A percentile compares a stretch with the other conserved stretches of the same genome.
Conservation (phyloP, 2,888 invertebrate genomes). For the Panzeria rudis region DNA sequence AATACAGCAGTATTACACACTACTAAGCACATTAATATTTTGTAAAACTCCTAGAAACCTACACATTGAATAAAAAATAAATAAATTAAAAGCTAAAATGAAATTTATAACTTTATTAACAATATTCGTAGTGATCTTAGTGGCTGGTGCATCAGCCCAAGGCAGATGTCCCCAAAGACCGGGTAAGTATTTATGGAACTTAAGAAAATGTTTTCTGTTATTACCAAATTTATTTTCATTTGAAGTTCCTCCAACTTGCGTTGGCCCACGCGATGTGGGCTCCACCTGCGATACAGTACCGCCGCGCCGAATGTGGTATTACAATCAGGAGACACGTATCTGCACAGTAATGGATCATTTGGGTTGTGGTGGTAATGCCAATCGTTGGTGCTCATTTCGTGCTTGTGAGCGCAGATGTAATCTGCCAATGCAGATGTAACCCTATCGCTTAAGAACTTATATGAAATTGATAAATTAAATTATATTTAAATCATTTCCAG, state of each 20-base stretch:
- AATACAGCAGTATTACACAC: background rate
- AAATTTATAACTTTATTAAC: conserved; percentile 31
- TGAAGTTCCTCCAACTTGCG: conserved; percentile 9
- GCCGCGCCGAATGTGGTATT: conserved; percentile 43
- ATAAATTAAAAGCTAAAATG: background rate
- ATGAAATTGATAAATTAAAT: background rate
- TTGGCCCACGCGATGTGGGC: conserved; percentile 17
- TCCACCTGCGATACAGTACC: background rate
- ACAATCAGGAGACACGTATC: conserved; percentile 1
- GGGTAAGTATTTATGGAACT: background rate
- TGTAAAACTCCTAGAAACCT: background rate
- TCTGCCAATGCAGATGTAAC: background rate
- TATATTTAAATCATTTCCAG: too few relatives aligned
- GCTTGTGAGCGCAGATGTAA: conserved; percentile 27
- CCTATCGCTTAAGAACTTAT: background rate
- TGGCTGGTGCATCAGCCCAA: conserved; percentile 23
- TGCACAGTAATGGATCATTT: conserved; percentile 26
- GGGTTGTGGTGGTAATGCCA: conserved; percentile 41
- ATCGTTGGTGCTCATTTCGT: conserved; percentile 17
- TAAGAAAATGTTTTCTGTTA: background rate
- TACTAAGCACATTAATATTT: background rate
- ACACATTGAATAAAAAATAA: background rate
- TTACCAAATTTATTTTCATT: background rate
- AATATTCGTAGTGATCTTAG: background rate
- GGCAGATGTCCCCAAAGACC: conserved; percentile 20